Conservation (phyloP, 2,113 vertebrate species). For the Embiotoca jacksoni region DNA sequence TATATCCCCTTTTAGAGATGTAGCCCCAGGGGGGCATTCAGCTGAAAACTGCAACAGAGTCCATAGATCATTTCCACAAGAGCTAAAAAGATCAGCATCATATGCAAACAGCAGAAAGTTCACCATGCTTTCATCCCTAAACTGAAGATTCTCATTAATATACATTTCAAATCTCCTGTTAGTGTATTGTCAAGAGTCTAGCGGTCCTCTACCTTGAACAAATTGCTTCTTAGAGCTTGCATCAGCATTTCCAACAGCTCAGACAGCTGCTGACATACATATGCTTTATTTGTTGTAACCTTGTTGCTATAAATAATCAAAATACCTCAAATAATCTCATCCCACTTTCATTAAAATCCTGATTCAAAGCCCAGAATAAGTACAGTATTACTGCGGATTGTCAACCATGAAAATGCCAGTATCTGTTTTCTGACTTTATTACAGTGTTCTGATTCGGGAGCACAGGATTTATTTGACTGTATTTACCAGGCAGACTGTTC, state of each 20-base stretch:
- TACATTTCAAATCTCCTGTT: too few species aligned
- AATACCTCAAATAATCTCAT: background rate
- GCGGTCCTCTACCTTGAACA: too few species aligned
- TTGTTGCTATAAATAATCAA: background rate
- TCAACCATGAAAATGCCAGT: constrained; percentile 26
- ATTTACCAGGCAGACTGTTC: constrained; percentile 36
- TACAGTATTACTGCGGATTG: background rate
- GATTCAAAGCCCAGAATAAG: background rate
- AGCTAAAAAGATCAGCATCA: background rate
- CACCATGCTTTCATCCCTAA: too few species aligned
- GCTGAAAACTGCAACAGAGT: background rate
- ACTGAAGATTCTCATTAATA: too few species aligned
- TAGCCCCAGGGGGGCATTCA: background rate
- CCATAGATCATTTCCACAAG: background rate
- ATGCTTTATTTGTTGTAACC: background rate
- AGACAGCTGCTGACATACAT: background rate
- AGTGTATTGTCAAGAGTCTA: too few species aligned
- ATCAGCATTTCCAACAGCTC: background rate
- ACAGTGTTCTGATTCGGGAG: constrained; percentile 36
- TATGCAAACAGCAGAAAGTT: too few species aligned
- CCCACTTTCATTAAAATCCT: constrained; percentile 5
- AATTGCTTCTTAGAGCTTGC: too few species aligned
- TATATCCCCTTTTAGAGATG: too few species aligned
- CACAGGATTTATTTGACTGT: constrained; percentile 23
- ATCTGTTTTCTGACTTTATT: constrained; percentile 30